Base-by-base conservation (phyloP, 2,113 vertebrate genomes). In the Chaetops frenatus region DNA sequence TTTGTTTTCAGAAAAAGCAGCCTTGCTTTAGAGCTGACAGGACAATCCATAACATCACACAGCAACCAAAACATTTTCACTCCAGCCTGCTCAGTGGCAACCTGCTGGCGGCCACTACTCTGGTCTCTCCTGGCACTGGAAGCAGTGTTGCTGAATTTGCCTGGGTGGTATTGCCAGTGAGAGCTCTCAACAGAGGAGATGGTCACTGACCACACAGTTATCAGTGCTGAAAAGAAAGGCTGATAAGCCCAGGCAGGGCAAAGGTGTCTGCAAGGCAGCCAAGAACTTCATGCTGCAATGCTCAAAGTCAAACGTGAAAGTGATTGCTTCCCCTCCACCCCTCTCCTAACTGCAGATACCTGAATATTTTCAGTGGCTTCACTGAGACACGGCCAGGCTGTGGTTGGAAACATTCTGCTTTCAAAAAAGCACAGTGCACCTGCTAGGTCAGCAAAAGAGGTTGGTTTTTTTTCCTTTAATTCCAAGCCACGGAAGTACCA, bases 1-100 rank as follows among this genome's bases (percentile, higher is more conserved):
- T 96, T 95, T 95, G 92, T 93, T 96, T 95, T 67, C 83, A 42
- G 86, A 88, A 93, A 90, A 94, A 93, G 86, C 76, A 93, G 77
- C 94, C 88, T 89, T 71, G 92, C 90, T 91, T 88, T 65, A 57
- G 82, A 93, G 92, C 65, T 93, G 94, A 96, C 93, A 96, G 77
- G 76, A 92, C 8, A 11, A 96, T 94, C 83, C 72, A 88, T 95
- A 95, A 90, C 1, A 10, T 81, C 76, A 93, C 81, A 91, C n/a
- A 77, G 81, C n/a, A 86, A 88, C 60, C 29, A 33, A 93, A 92
- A 40, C 50, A 61, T 11, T 73, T 90, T 87, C 50, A 82, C 74
- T 36, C 5, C 85, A 94, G 79, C n/a, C 47, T 2, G 3, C 50
- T 50, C 84, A 58, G 66, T 11, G 15, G 42, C 58, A 71, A 60